Evolutionary conservation across 2,888 invertebrate species (phyloP).

Genomic region (Zelleria hepariella): DNA sequence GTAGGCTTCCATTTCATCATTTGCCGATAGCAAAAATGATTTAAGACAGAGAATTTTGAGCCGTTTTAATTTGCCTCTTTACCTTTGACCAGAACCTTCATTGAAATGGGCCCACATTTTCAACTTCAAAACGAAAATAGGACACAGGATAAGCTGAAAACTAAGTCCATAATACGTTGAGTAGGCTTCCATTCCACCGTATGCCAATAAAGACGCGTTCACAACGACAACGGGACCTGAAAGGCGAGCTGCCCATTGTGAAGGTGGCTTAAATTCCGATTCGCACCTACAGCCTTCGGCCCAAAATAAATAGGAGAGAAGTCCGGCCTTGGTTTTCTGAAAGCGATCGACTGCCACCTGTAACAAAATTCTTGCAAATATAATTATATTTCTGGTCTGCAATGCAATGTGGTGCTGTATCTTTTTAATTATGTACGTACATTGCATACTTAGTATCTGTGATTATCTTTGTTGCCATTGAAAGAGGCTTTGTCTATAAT

Average conservation of each 20-base stretch:
- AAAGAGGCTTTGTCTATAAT: too few species aligned
- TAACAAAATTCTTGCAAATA: too few species aligned
- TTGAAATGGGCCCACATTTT: neutral
- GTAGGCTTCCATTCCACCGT: neutral
- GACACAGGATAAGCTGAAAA: neutral
- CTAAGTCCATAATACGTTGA: neutral
- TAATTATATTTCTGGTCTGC: too few species aligned
- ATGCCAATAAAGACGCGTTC: neutral
- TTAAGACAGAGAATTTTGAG: too few species aligned
- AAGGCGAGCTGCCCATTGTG: neutral
- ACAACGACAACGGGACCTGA: neutral
- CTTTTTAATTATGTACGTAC: too few species aligned
- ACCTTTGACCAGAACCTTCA: too few species aligned
- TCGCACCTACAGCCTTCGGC: neutral
- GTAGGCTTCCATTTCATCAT: neutral
- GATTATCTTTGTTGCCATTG: too few species aligned
- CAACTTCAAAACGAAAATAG: neutral
- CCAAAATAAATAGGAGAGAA: neutral
- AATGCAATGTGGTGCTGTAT: too few species aligned
- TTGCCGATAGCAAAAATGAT: too few species aligned
- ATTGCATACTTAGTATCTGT: too few species aligned
- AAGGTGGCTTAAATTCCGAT: neutral
- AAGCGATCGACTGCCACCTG: too few species aligned
- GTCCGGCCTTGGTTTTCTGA: neutral
- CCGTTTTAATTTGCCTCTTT: too few species aligned